A percentile compares a stretch with the other conserved stretches of the same genome.
Evolutionary conservation across 2,797 vertebrate species (phyloP).

Genomic region (Pteronotus mesoamericanus): DNA sequence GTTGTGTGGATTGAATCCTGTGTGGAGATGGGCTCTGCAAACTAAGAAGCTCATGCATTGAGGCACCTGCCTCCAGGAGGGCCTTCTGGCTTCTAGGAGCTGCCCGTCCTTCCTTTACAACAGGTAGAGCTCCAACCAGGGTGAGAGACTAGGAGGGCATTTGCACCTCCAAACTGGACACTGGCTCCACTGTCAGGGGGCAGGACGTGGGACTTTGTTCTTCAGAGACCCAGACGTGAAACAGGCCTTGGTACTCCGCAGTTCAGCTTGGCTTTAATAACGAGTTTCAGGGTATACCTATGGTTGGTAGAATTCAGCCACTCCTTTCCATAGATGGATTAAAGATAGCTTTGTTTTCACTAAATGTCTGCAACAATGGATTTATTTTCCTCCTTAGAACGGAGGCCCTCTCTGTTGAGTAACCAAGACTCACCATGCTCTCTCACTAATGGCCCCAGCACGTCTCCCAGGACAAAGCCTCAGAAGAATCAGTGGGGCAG

Average conservation of each 20-base stretch:
- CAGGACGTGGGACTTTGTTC: not conserved
- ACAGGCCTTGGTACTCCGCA: not conserved
- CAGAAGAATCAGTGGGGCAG: not conserved
- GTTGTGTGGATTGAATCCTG: not conserved
- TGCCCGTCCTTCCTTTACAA: not conserved
- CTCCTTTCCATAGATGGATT: constrained; percentile 19
- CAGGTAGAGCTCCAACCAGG: not conserved
- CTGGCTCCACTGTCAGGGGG: not conserved
- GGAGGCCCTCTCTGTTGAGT: constrained; percentile 12
- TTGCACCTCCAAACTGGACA: not conserved
- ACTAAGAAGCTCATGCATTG: not conserved
- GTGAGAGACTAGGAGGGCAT: not conserved
- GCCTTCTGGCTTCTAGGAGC: not conserved
- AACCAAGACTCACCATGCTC: not conserved
- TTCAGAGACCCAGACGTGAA: not conserved
- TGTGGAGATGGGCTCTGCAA: not conserved
- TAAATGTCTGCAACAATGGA: not conserved
- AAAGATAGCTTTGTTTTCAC: not conserved
- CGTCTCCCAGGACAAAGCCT: not conserved
- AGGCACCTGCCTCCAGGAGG: not conserved
- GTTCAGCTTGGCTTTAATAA: not conserved
- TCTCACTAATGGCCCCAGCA: not conserved
- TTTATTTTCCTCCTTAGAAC: not conserved
- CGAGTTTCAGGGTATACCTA: not conserved
- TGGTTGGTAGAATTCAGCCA: constrained; percentile 9